phyloP scores from a whole-genome alignment of 92 coral and sea anemone species.

The Heliopora coerulea region DNA sequence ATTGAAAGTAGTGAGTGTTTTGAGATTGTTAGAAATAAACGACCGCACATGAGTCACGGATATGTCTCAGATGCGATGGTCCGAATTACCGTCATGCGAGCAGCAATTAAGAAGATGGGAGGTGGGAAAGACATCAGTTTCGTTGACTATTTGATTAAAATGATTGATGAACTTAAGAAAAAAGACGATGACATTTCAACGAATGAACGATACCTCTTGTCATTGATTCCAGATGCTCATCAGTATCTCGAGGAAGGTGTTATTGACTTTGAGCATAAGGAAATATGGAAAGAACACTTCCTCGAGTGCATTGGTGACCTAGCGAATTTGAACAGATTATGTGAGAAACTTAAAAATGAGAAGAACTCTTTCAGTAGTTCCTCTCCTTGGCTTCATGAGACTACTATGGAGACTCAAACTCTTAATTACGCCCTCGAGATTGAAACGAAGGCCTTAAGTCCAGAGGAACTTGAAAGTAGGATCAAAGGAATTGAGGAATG shows the following conservation, averaged over 20 bases:
- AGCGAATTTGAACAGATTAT: slow-evolving; percentile 46
- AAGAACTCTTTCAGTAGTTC: slow-evolving; percentile 50
- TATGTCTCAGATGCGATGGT: slow-evolving; percentile 73
- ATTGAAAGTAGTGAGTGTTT: slow-evolving; percentile 71
- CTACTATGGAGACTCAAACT: slow-evolving; percentile 54
- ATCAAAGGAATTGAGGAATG: slow-evolving; percentile 55
- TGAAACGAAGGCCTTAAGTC: slow-evolving; percentile 57
- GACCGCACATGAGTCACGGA: slow-evolving; percentile 72
- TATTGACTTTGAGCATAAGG: slow-evolving; percentile 60
- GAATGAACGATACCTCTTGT: slow-evolving; percentile 50
- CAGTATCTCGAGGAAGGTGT: slow-evolving; percentile 54
- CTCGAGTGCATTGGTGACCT: slow-evolving; percentile 53
- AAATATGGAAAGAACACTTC: slow-evolving; percentile 50
- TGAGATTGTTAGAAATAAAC: slow-evolving; percentile 56
- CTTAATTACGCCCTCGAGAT: slow-evolving; percentile 55
- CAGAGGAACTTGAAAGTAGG: slow-evolving; percentile 57
- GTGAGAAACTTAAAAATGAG: slow-evolving; percentile 51
- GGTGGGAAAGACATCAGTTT: slow-evolving; percentile 18
- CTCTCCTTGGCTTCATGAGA: slow-evolving; percentile 56
- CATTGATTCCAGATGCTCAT: slow-evolving; percentile 66
- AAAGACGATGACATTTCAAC: not conserved
- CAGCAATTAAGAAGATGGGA: slow-evolving; percentile 61
- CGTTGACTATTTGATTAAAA: slow-evolving; percentile 51
- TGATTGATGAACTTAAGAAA: slow-evolving; percentile 29
- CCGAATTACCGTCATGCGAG: slow-evolving; percentile 66